Evolutionary conservation across 2,888 invertebrate species (phyloP).

Genomic region (Drosophila glabriapex): DNA sequence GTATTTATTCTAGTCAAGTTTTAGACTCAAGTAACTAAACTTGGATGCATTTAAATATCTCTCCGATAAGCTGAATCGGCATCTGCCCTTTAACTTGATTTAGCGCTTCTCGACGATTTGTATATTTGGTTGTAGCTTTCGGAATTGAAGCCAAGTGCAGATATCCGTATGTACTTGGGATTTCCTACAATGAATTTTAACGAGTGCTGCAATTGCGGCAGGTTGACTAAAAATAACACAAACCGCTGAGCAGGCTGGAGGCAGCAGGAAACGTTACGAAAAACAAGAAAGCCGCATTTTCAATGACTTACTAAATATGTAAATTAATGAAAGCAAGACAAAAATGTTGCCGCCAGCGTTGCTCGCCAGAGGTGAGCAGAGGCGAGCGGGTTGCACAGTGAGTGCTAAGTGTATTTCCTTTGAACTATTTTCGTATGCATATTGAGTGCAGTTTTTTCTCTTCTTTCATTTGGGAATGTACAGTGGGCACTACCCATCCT

Average conservation of each 20-base stretch:
- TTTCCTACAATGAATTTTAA: constrained; percentile 72
- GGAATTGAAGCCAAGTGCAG: constrained; percentile 63
- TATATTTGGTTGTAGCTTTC: neutral
- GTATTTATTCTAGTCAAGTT: neutral
- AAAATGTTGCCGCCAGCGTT: constrained; percentile 35
- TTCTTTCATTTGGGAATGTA: constrained; percentile 13
- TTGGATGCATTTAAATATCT: neutral
- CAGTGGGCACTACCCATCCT: neutral
- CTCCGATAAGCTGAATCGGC: neutral
- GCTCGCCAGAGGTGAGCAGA: neutral
- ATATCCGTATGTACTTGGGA: constrained; percentile 38
- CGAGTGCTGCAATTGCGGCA: constrained; percentile 54
- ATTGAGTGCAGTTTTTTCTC: constrained; percentile 34
- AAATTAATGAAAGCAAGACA: constrained; percentile 70
- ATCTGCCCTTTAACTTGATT: constrained; percentile 6
- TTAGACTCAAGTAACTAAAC: neutral
- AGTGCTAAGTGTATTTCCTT: constrained; percentile 48
- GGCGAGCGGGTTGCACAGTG: neutral
- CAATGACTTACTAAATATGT: constrained; percentile 73
- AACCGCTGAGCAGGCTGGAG: constrained; percentile 15
- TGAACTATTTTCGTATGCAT: constrained; percentile 73
- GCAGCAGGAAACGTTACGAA: constrained; percentile 19
- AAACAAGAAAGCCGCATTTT: constrained; percentile 48
- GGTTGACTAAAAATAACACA: constrained; percentile 61
- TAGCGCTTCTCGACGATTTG: neutral